These are phyloP conservation scores for Phrynosoma blainvillii DNA, from an alignment of 2,113 vertebrate species.

Conservation along the genomic window DNA sequence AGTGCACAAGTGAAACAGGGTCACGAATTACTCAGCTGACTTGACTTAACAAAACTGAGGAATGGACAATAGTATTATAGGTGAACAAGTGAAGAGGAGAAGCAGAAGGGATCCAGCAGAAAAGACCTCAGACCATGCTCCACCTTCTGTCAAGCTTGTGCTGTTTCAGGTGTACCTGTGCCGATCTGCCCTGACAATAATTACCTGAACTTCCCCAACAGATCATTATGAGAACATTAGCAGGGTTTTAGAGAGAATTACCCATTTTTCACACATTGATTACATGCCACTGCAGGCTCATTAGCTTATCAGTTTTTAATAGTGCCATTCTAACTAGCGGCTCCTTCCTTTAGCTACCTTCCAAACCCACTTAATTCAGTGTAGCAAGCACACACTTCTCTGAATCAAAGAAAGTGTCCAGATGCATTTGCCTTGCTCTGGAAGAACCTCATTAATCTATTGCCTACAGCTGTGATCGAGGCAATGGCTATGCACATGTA, in stretches of 20 bases:
- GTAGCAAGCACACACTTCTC: conserved; percentile 20
- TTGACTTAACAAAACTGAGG: conserved; percentile 54
- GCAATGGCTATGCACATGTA: background rate
- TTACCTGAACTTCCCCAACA: conserved; percentile 78
- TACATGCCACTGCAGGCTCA: conserved; percentile 77
- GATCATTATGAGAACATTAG: conserved; percentile 84
- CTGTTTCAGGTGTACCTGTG: conserved; percentile 66
- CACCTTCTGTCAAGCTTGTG: conserved; percentile 42
- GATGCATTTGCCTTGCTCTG: conserved; percentile 23
- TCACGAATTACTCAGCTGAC: conserved; percentile 62
- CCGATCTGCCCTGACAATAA: conserved; percentile 78
- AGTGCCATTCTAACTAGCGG: conserved; percentile 62
- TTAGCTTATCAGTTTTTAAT: conserved; percentile 76
- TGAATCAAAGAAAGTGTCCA: conserved; percentile 38
- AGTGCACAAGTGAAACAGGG: conserved; percentile 52
- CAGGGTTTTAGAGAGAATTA: conserved; percentile 78
- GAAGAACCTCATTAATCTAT: conserved; percentile 63
- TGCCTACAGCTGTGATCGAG: conserved; percentile 33
- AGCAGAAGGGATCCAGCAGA: background rate
- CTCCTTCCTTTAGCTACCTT: conserved; percentile 46
- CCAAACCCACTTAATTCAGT: conserved; percentile 45
- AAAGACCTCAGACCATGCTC: background rate
- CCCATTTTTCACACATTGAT: conserved; percentile 83
- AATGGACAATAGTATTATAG: background rate
- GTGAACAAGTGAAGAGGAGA: conserved; percentile 15